Evolutionary conservation across 2,113 vertebrate species (phyloP), one percentile per base, ranked within the genome.

Genomic region (Macquaria ambigua): DNA sequence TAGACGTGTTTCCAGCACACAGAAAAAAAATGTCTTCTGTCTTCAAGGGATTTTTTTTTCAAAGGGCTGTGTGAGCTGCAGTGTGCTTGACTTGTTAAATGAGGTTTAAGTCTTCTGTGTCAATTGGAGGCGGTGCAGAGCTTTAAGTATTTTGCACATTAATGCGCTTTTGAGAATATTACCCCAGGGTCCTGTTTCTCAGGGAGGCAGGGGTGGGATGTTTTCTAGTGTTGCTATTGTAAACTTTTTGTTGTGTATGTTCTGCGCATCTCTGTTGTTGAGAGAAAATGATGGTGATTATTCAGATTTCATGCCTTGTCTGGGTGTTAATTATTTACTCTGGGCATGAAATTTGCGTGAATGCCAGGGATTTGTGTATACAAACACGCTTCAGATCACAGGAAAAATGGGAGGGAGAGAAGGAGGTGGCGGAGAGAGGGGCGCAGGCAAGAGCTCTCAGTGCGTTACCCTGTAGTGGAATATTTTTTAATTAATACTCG

Each of bases 401-500:
- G 92, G 71, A 66, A 83, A 88, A 86, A 85, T 31, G 81, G 62
- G 75, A 84, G 83, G 77, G 80, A 81, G 81, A 79, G 75, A 70
- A 31, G 77, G 77, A 77, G 84, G 56, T 63, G 69, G 74, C 3
- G 1, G 69, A 31, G 71, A 69, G 69, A 28, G 16, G 59, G 53
- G 50, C 62, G 74, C 71, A 52, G 62, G 73, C 21, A 28, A 39
- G 58, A 73, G 88, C 75, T 89, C 90, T 88, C 92, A 81, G 88
- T 91, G 89, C 88, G 85, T 93, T 94, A 90, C 83, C 90, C 90
- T 87, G 93, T 94, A 94, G 94, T 95, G 91, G 91, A 93, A 95
- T 93, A 90, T 92, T 91, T 94, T 92, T 94, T 96, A 95, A 96
- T 96, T 96, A 97, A 97, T 96, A 95, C 96, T 95, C 92, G 92